phyloP scores from a whole-genome alignment of 2,113 vertebrate species.

The Rattus rattus region DNA sequence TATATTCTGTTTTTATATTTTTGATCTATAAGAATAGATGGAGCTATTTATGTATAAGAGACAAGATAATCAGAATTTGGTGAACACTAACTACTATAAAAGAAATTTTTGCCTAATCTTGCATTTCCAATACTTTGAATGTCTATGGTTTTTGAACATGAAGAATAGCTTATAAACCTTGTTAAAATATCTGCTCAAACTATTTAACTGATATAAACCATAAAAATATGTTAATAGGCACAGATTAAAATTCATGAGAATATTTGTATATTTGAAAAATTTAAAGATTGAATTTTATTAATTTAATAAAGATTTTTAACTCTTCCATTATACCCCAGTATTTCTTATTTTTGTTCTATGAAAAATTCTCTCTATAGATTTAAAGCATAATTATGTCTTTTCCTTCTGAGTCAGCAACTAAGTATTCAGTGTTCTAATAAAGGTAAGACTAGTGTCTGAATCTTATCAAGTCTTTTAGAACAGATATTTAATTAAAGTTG shows the following conservation, averaged over 20 bases:
- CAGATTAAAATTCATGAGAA: neutral
- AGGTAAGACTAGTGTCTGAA: neutral
- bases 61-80: neutral
- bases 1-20: neutral
- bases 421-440: neutral
- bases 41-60: neutral
- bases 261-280: neutral
- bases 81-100: neutral
- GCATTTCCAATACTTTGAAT: neutral
- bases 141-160: neutral
- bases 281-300: neutral
- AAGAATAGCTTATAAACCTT: neutral
- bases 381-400: neutral
- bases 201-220: neutral
- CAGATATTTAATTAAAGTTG: constrained; percentile 20
- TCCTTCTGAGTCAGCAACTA: neutral
- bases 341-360: neutral
- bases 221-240: neutral
- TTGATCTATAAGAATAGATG: neutral
- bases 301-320: neutral
- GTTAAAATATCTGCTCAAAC: neutral
- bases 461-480: neutral
- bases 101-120: neutral
- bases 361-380: neutral
- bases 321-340: neutral